phyloP scores from a whole-genome alignment of 1,140 invertebrate genomes.

The Psilanteris sp. region DNA sequence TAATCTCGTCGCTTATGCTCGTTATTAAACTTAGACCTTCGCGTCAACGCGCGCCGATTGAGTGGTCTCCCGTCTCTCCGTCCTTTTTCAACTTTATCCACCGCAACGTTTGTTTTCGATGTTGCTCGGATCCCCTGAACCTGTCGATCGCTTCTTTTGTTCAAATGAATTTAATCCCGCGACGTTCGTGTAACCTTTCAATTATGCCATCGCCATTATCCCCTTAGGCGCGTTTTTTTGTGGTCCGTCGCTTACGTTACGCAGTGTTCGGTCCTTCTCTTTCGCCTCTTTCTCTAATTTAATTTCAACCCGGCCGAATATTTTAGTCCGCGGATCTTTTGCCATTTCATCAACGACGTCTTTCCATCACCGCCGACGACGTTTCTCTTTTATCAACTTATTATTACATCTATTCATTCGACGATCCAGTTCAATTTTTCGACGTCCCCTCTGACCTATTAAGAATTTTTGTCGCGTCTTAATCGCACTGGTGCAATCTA shows the following conservation, averaged over 20 bases:
- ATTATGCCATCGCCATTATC: conserved; percentile 30
- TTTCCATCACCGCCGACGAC: conserved; percentile 29
- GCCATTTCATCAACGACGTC: conserved; percentile 38
- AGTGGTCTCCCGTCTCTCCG: not conserved
- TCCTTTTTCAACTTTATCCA: not conserved
- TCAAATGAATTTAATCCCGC: conserved; percentile 24
- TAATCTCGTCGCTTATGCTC: conserved; percentile 41
- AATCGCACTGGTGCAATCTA: too few relatives aligned
- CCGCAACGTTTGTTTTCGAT: not conserved
- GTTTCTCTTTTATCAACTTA: conserved; percentile 52
- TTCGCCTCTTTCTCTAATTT: conserved; percentile 5
- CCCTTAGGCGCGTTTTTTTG: conserved; percentile 8
- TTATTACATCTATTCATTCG: conserved; percentile 49
- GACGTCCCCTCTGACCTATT: conserved; percentile 26
- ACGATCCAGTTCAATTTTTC: conserved; percentile 46
- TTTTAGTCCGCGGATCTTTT: conserved; percentile 27
- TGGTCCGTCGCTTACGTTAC: not conserved
- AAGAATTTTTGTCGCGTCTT: conserved; percentile 21
- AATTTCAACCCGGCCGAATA: conserved; percentile 29
- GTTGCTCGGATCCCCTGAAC: conserved; percentile 7
- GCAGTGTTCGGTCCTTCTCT: too few relatives aligned
- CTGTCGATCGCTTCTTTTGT: conserved; percentile 27
- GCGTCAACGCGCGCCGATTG: too few relatives aligned
- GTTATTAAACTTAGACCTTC: too few relatives aligned
- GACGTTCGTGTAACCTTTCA: conserved; percentile 43